phyloP scores from a whole-genome alignment of 2,113 vertebrate species.

The Hydropotes inermis region DNA sequence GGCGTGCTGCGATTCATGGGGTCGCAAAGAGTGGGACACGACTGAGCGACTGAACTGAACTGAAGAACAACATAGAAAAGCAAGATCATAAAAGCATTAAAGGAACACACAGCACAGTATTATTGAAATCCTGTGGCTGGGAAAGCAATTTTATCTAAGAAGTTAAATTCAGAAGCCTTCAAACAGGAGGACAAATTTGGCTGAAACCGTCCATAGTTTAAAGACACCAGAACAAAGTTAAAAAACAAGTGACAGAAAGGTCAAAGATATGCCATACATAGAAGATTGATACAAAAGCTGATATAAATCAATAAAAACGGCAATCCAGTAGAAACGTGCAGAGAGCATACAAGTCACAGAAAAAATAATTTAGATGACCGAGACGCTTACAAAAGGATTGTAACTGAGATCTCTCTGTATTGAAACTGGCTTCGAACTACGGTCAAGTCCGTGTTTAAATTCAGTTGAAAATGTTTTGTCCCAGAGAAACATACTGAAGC shows the following conservation, averaged over 20 bases:
- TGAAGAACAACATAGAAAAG: not conserved
- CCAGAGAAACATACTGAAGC: not conserved
- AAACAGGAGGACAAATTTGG: not conserved
- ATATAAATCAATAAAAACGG: accelerated
- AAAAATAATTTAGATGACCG: not conserved
- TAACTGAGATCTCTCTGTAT: not conserved
- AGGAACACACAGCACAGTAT: too few species aligned
- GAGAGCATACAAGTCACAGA: not conserved
- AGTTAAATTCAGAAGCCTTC: not conserved
- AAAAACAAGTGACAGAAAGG: not conserved
- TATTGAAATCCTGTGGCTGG: not conserved
- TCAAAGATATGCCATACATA: accelerated
- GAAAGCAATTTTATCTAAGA: not conserved
- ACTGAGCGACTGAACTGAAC: not conserved
- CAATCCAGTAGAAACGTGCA: accelerated
- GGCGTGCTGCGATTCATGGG: not conserved
- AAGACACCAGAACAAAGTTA: not conserved
- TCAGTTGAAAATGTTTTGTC: not conserved
- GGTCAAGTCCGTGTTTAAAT: not conserved
- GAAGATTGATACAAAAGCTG: accelerated
- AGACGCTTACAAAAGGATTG: not conserved
- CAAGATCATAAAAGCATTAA: not conserved
- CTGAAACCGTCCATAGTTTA: not conserved
- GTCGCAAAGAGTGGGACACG: accelerated
- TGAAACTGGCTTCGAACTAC: not conserved